A percentile compares a stretch with the other conserved stretches of the same genome.
phyloP scores from a whole-genome alignment of 2,113 vertebrate genomes.

The Elephantulus edwardii region DNA sequence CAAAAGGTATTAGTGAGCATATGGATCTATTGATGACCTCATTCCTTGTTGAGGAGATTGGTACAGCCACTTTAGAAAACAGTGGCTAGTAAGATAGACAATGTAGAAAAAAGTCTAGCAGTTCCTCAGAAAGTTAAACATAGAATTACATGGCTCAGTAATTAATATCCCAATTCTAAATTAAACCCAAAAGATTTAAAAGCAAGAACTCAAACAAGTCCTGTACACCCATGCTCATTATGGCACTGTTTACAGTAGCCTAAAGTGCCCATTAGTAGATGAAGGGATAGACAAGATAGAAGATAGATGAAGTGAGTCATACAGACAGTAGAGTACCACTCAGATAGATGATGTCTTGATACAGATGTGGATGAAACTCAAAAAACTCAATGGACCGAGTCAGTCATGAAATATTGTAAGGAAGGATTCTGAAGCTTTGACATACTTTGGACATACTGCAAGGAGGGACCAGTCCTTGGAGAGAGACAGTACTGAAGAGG shows the following conservation, averaged over 20 bases:
- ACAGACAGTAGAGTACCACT: background rate
- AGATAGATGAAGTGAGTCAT: no score
- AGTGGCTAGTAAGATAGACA: no score
- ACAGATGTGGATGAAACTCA: background rate
- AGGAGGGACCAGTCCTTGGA: no score
- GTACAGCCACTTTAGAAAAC: no score
- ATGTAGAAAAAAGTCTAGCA: background rate
- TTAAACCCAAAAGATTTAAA: background rate
- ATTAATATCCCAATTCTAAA: background rate
- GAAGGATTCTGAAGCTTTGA: no score
- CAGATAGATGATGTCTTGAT: background rate
- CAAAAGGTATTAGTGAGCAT: background rate
- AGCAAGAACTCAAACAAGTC: background rate
- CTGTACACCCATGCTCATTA: background rate
- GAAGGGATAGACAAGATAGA: background rate
- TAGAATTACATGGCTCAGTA: background rate
- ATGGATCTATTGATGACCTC: background rate
- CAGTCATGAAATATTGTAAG: background rate
- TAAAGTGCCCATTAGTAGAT: background rate
- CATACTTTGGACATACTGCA: no score
- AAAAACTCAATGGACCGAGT: background rate
- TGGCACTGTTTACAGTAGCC: background rate
- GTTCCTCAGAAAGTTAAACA: background rate
- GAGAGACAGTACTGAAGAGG: no score
- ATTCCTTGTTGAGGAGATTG: background rate